Evolutionary conservation across 2,888 invertebrate species (phyloP).

Genomic region (Lithophane semibrunnea): DNA sequence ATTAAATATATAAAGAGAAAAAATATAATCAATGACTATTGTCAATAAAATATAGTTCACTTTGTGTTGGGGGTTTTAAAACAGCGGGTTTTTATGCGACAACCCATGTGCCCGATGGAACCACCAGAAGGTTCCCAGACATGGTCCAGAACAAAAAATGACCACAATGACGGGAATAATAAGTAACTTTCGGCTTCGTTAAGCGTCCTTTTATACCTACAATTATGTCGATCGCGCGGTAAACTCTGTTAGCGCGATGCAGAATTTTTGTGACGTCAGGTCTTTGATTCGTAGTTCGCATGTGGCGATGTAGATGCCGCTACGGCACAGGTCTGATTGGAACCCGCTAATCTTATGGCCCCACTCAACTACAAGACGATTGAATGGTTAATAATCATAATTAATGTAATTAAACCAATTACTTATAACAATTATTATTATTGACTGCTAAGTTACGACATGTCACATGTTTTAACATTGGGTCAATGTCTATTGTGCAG

Average conservation of each 20-base stretch:
- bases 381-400: slow-evolving; percentile 27
- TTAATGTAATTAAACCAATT: slow-evolving; percentile 30
- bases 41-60: slow-evolving; percentile 29
- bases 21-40: slow-evolving; percentile 22
- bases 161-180: no score
- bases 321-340: no score
- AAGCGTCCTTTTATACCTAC: no score
- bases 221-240: no score
- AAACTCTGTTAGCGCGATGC: no score
- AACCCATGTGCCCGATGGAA: no score
- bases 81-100: slow-evolving; percentile 1
- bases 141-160: no score
- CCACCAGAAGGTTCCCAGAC: no score
- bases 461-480: not conserved
- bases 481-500: not conserved
- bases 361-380: not conserved
- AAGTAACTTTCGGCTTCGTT: no score
- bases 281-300: no score
- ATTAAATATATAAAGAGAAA: slow-evolving; percentile 19
- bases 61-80: slow-evolving; percentile 3
- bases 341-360: not conserved
- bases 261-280: no score
- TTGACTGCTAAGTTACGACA: slow-evolving; percentile 14
- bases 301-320: no score
- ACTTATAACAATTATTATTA: slow-evolving; percentile 21